Conservation (phyloP, 2,113 vertebrate species). For the Forbesichthys agassizii region DNA sequence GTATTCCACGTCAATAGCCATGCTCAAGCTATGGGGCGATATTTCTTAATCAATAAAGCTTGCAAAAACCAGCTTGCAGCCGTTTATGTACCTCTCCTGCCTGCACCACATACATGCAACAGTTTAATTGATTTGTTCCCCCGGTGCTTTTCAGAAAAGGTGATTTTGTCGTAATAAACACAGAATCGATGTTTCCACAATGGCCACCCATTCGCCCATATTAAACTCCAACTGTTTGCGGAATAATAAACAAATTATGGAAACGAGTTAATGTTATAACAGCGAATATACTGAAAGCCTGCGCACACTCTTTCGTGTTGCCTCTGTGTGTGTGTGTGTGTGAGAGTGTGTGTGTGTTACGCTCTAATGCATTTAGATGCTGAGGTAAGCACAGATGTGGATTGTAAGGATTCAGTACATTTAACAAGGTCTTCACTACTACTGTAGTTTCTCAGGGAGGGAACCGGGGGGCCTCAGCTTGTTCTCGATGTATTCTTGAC, state of each 20-base stretch:
- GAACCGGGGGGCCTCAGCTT: too few species aligned
- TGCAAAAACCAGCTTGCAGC: slow-evolving; percentile 33
- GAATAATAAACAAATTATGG: not conserved
- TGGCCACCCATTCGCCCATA: slow-evolving; percentile 23
- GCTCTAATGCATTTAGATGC: too few species aligned
- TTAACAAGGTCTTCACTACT: too few species aligned
- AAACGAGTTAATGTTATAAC: not conserved
- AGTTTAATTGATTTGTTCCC: slow-evolving; percentile 63
- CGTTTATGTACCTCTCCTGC: slow-evolving; percentile 55
- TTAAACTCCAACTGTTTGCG: slow-evolving; percentile 21
- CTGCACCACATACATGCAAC: slow-evolving; percentile 47
- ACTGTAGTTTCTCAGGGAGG: too few species aligned
- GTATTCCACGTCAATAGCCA: slow-evolving; percentile 8
- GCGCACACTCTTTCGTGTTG: not conserved
- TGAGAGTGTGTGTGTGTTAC: not conserved
- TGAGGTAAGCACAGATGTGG: too few species aligned
- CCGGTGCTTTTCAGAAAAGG: slow-evolving; percentile 56
- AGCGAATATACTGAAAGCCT: not conserved
- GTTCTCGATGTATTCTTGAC: too few species aligned
- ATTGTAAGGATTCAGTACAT: too few species aligned
- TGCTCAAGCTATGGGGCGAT: not conserved
- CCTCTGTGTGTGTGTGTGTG: not conserved
- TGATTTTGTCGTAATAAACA: slow-evolving; percentile 60
- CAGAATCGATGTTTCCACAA: slow-evolving; percentile 55
- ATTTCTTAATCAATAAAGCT: too few species aligned